Base-by-base conservation (phyloP, 2,797 vertebrate genomes). In the Notamacropus eugenii region DNA sequence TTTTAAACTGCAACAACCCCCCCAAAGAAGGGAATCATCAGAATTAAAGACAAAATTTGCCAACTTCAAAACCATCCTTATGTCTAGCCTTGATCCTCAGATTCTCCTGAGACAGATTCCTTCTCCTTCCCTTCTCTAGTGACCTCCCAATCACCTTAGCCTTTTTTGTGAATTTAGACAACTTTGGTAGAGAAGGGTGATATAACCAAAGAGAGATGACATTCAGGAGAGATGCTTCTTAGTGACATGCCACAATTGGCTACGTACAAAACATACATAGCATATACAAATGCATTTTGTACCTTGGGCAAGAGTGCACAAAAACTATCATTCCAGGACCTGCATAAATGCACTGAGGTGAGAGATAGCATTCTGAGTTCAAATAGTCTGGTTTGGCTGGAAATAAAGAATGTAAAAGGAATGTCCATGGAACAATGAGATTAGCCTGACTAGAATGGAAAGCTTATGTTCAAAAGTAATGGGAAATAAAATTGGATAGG, bases 381-480 rank as follows among this genome's bases (percentile, higher is more conserved):
- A 46, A 82, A 82, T 82, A 82, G n/a, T 82, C 40, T 82, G n/a
- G 74, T 82, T 82, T 82, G 74, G n/a, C 74, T 82, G 40, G 67
- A 82, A 82, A 82, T 82, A 82, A 82, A 82, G 40, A 82, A 82
- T 82, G n/a, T 82, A 2, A 82, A 46, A 82, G 40, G 40, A 82
- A 82, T 82, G 74, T 94, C 91, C 82, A 91, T 82, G 54, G 90
- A 95, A 40, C n/a, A 52, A 90, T 2, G 74, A 93, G 46, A 96
- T 3, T 29, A 93, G 12, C 4, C 62, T 95, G n/a, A 28, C 29
- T 67, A 90, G 95, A 94, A 62, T 59, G 56, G 40, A 74, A 52
- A 92, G 87, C 58, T 3, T 93, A 14, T 82, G 2, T 27, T 52
- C 90, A 34, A 10, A 11, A 54, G 67, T 94, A 58, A 62, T 0